Evolutionary conservation across 2,113 vertebrate species (phyloP).

Genomic region (Pyrgilauda ruficollis): DNA sequence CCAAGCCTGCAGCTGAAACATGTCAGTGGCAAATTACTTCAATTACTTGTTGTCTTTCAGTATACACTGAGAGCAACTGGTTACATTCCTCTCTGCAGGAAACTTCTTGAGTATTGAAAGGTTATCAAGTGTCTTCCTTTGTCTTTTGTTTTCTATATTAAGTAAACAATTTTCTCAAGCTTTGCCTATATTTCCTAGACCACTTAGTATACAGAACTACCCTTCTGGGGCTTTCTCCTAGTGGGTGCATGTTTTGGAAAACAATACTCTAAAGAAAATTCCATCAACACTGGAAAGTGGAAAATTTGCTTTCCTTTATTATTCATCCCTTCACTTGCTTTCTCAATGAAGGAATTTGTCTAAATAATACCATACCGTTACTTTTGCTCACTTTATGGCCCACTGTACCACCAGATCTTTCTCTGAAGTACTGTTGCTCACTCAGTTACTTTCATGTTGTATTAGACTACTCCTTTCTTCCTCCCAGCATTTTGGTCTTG

Average conservation of each 20-base stretch:
- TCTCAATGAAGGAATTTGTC: background rate
- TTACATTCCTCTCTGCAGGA: background rate
- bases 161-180: slow-evolving; percentile 2
- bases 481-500: background rate
- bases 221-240: background rate
- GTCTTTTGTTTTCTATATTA: background rate
- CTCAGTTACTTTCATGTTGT: background rate
- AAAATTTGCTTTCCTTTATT: background rate
- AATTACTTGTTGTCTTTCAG: background rate
- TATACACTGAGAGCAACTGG: background rate
- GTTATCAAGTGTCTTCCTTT: background rate
- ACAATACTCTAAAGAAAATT: background rate
- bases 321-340: background rate
- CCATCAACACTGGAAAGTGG: background rate
- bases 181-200: background rate
- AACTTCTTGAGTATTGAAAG: background rate
- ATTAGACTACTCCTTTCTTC: background rate
- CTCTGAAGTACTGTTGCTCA: background rate
- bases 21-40: background rate
- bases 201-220: background rate
- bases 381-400: background rate
- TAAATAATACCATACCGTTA: background rate
- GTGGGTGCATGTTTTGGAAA: background rate
- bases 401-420: background rate
- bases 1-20: background rate